Conservation (phyloP, 2,113 vertebrate species). For the Leucoraja erinaceus region DNA sequence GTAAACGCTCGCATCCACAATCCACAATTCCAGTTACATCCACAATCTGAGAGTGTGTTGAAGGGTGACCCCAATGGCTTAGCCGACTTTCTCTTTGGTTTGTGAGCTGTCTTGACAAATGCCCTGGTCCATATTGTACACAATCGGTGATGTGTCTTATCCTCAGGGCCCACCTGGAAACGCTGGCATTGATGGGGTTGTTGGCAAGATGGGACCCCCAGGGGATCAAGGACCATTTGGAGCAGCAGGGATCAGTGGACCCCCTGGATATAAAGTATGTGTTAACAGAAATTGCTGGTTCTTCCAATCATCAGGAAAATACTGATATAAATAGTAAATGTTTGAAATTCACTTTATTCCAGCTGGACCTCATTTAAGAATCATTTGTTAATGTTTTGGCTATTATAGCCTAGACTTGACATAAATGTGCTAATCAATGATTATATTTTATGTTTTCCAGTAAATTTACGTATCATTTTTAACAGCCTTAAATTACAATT, state of each 20-base stretch:
- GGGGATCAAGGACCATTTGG: slow-evolving; percentile 62
- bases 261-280: slow-evolving; percentile 68
- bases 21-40: background rate
- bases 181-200: slow-evolving; percentile 53
- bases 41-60: background rate
- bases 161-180: slow-evolving; percentile 64
- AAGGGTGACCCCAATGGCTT: background rate
- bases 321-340: background rate
- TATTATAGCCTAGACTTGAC: background rate
- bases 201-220: slow-evolving; percentile 61
- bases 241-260: slow-evolving; percentile 55
- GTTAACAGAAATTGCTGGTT: background rate
- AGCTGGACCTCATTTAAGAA: background rate
- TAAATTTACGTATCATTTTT: background rate
- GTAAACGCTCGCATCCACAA: background rate
- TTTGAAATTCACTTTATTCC: background rate
- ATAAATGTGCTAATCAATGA: background rate
- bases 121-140: background rate
- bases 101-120: background rate
- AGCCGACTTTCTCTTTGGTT: background rate
- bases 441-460: background rate
- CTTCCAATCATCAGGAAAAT: background rate
- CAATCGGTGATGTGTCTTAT: background rate
- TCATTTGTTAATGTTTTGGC: background rate
- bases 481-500: background rate